Percentiles rank a stretch among this genome's conserved stretches.
Conservation (phyloP, 2,888 invertebrate genomes). For the Volucella bombylans region DNA sequence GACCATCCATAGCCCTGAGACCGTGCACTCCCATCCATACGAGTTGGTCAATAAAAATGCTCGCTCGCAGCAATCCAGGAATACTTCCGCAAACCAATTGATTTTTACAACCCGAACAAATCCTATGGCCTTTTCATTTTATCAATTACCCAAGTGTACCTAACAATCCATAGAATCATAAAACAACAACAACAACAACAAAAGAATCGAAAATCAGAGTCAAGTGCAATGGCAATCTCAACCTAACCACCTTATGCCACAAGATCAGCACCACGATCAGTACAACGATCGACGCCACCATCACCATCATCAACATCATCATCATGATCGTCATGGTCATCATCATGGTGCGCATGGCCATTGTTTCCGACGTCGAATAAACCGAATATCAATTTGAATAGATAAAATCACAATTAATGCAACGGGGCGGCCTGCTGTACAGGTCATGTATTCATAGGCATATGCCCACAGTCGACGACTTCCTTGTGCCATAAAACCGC, state of each 20-base stretch:
- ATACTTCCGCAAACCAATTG: conserved; percentile 48
- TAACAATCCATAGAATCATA: conserved; percentile 23
- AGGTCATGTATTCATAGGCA: not conserved
- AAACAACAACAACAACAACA: conserved; percentile 39
- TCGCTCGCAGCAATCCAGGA: not conserved
- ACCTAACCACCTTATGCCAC: no score
- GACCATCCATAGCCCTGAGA: conserved; percentile 7
- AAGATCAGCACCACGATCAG: no score
- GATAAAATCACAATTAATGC: conserved; percentile 72
- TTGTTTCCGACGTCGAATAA: conserved; percentile 54
- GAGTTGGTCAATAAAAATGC: not conserved
- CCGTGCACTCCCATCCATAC: not conserved
- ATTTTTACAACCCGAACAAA: conserved; percentile 64
- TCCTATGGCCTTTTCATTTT: conserved; percentile 48
- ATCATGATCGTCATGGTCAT: conserved; percentile 32
- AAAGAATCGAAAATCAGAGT: not conserved
- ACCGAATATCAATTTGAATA: conserved; percentile 69
- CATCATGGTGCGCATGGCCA: conserved; percentile 47
- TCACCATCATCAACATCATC: conserved; percentile 8
- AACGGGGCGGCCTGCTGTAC: conserved; percentile 22
- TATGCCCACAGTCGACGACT: conserved; percentile 32
- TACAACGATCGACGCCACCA: conserved; percentile 5
- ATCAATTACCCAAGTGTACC: conserved; percentile 33
- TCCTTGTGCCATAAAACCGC: conserved; percentile 53
- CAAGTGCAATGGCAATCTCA: conserved; percentile 46